Base-by-base conservation (phyloP, 2,888 invertebrate genomes). In the Scaptomyza parva region DNA sequence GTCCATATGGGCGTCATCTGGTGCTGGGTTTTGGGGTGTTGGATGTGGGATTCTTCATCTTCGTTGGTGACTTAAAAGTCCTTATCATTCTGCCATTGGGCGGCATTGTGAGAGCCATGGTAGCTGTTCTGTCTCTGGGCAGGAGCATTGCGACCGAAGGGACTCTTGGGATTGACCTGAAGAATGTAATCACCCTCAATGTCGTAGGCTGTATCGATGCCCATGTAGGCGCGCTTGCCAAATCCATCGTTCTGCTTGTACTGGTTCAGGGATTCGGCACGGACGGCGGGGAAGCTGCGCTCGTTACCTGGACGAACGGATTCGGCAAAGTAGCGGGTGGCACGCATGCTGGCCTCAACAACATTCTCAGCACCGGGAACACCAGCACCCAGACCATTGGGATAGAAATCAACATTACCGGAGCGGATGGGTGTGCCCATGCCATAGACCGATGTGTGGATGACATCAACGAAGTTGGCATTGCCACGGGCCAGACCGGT, bases 341-440 rank as follows among this genome's bases (percentile, higher is more conserved):
- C 88, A 17, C 87, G 88, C 71, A 89, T 78, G 20, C 89, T 67
- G 12, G 91, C 88, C 54, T 91, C 89, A 3, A 91, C 55, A 51
- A 91, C 83, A 45, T 90, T 89, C 3, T 86, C 70, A 8, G 89
- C 78, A 8, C 90, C 91, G 62, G 90, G 88, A n/a, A 86, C 89
- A 45, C 75, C 79, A 8, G 71, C 64, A 2, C 62, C 55, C 0
- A 80, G 89, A 8, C 90, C 91, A 54, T 90, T 90, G 20, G 92
- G 92, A 52, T 88, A 91, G 83, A 91, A 92, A 52, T 91, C 92
- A 64, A 81, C 90, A 75, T 92, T 88, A 30, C 89, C 91, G 47
- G 68, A 33, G 17, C 89, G 86, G 5, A 69, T 52, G 8, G 72
- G 61, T 12, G 79, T 84, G 48, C 91, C 90, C 78, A 88, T 79